A percentile compares a stretch with the other conserved stretches of the same genome.
Conservation (phyloP, 2,113 vertebrate genomes). For the Hystrix brachyura region DNA sequence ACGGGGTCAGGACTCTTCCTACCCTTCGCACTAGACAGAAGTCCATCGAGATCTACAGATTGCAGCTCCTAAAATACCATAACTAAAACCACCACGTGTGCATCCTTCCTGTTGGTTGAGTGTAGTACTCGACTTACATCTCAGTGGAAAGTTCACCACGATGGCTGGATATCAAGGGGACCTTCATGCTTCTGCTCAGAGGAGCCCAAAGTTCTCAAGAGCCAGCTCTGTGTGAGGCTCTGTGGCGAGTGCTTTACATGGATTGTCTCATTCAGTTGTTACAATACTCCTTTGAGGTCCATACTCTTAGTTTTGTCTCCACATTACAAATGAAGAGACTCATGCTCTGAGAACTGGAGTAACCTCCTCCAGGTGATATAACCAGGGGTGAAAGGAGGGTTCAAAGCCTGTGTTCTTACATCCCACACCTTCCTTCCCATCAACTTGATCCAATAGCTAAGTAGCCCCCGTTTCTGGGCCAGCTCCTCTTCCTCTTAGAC, state of each 20-base stretch:
- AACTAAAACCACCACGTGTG: not conserved
- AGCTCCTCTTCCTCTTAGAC: not conserved
- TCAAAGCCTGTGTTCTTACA: not conserved
- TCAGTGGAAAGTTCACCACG: not conserved
- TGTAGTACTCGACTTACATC: not conserved
- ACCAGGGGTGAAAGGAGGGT: too few relatives aligned
- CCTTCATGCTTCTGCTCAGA: not conserved
- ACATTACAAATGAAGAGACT: not conserved
- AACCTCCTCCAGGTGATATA: not conserved
- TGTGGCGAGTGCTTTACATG: not conserved
- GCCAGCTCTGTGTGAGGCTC: not conserved
- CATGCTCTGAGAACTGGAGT: not conserved
- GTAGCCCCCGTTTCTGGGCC: not conserved
- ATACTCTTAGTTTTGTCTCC: not conserved
- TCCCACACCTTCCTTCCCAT: not conserved
- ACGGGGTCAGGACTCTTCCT: fast-evolving
- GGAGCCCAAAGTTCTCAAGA: not conserved
- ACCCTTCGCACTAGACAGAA: not conserved
- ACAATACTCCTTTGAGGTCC: too few relatives aligned
- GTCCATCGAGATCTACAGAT: not conserved
- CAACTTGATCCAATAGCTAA: not conserved
- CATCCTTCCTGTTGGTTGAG: not conserved
- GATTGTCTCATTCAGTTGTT: not conserved
- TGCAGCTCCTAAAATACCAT: not conserved
- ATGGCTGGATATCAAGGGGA: not conserved